These are phyloP conservation scores for Xenopus borealis DNA, from an alignment of 2,113 vertebrate species.

Conservation along the genomic window DNA sequence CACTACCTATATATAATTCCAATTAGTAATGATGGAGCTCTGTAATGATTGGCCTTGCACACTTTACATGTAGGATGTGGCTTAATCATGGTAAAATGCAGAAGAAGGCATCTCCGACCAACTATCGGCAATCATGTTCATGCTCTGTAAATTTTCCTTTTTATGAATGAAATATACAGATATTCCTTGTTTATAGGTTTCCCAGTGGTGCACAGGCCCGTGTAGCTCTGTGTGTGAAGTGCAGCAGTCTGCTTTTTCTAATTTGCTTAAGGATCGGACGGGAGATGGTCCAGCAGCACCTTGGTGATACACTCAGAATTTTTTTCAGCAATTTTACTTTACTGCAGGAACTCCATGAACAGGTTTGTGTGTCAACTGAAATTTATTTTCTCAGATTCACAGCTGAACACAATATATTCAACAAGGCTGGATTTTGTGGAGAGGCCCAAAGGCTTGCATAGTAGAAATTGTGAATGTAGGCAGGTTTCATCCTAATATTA, in stretches of 20 bases:
- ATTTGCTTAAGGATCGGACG: constrained; percentile 92
- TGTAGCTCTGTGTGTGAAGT: constrained; percentile 87
- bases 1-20: too few species aligned
- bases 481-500: too few species aligned
- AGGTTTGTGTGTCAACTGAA: constrained; percentile 67
- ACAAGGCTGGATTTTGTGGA: too few species aligned
- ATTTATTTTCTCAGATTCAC: too few species aligned
- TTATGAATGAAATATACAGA: not conserved
- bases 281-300: constrained; percentile 96
- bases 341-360: constrained; percentile 74
- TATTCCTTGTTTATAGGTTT: constrained; percentile 69
- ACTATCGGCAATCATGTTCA: not conserved
- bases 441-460: too few species aligned
- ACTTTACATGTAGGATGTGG: too few species aligned
- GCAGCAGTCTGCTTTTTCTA: constrained; percentile 87
- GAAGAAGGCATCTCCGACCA: too few species aligned
- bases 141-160: not conserved
- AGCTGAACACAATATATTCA: too few species aligned
- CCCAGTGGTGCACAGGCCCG: constrained; percentile 91
- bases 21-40: too few species aligned
- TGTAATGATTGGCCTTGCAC: too few species aligned
- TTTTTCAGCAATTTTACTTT: constrained; percentile 89
- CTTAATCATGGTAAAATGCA: too few species aligned
- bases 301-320: constrained; percentile 78
- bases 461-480: too few species aligned